Evolutionary conservation across 2,113 vertebrate species (phyloP).

Genomic region (Lampris incognitus): DNA sequence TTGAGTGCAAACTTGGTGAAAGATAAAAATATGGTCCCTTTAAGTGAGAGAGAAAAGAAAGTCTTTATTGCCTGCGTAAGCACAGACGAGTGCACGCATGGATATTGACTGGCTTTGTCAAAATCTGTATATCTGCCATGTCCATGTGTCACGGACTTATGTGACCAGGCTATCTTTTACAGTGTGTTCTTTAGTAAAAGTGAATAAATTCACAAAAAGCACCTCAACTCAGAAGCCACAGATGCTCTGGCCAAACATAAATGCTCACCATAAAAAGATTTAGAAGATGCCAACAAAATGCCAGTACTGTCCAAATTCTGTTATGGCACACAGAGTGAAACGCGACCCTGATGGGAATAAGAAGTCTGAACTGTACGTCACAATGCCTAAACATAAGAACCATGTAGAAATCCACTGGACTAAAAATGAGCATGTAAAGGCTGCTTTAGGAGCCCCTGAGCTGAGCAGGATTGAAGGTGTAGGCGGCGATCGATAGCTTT

Average conservation of each 20-base stretch:
- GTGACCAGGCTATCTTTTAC: no score
- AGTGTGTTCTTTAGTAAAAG: background rate
- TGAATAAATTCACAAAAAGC: background rate
- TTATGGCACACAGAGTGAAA: constrained; percentile 23
- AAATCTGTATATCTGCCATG: no score
- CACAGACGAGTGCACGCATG: no score
- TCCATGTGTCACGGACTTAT: no score
- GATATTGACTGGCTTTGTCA: no score
- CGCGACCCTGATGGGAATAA: background rate
- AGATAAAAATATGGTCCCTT: no score
- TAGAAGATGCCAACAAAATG: constrained; percentile 23
- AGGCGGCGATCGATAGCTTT: constrained; percentile 5
- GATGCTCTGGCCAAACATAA: background rate
- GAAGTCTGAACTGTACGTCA: constrained; percentile 8
- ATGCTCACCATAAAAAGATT: background rate
- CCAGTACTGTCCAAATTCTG: background rate
- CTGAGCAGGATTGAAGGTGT: background rate
- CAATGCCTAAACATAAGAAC: background rate
- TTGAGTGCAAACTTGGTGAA: no score
- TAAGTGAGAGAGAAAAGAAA: no score
- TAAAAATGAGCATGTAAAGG: constrained; percentile 14
- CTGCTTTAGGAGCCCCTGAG: background rate
- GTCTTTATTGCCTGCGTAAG: no score
- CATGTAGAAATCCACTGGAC: constrained; percentile 1
- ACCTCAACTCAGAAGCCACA: no score